Percentiles rank a stretch among this genome's conserved stretches.
Conservation (phyloP, 2,113 vertebrate genomes). For the Anhinga rufa region DNA sequence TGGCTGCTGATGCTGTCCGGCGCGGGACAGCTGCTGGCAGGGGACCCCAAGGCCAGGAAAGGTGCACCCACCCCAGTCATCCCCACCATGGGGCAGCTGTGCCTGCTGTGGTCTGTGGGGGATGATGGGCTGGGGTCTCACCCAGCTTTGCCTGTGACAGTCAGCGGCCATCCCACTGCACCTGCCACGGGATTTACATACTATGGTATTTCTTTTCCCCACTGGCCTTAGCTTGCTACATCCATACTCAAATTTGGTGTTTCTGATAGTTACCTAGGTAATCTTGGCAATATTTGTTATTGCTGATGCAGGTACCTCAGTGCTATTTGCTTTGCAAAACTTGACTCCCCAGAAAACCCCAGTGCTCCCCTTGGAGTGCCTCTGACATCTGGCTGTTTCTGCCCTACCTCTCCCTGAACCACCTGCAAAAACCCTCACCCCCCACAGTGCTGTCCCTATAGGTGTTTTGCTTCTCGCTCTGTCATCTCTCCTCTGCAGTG, state of each 20-base stretch:
- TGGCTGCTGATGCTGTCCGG: background rate
- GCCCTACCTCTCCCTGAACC: background rate
- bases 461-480: background rate
- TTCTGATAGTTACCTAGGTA: background rate
- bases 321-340: background rate
- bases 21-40: rapidly evolving
- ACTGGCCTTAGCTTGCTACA: background rate
- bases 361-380: background rate
- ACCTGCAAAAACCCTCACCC: background rate
- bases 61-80: rapidly evolving
- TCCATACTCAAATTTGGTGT: background rate
- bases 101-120: background rate
- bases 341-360: background rate
- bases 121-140: rapidly evolving
- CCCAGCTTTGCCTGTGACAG: background rate
- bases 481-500: background rate
- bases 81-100: background rate
- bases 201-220: background rate
- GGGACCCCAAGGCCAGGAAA: background rate
- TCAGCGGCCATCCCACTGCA: background rate
- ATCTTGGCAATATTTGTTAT: background rate
- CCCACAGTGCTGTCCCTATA: rapidly evolving
- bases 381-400: background rate
- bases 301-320: background rate
- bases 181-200: background rate